These are phyloP conservation scores for Chaetogeoica ovagalla DNA, from an alignment of 2,888 invertebrate genomes.

Conservation along the genomic window DNA sequence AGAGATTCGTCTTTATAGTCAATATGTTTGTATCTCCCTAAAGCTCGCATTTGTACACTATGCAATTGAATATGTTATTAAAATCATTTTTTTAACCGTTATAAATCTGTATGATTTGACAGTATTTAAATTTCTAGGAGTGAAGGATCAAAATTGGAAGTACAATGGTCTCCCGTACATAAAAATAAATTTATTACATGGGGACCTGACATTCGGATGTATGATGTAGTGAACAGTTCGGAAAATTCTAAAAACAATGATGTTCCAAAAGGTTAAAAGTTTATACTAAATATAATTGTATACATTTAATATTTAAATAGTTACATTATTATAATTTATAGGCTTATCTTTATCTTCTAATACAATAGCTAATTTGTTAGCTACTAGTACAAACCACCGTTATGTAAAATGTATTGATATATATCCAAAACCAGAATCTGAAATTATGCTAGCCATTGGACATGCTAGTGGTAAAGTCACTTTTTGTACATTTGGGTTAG, in stretches of 20 bases:
- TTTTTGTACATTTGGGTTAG: constrained; percentile 76
- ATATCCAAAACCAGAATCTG: constrained; percentile 73
- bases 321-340: constrained; percentile 57
- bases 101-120: neutral
- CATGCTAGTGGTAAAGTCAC: constrained; percentile 86
- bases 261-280: constrained; percentile 32
- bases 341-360: constrained; percentile 72
- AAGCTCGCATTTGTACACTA: neutral
- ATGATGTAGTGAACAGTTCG: constrained; percentile 63
- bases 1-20: neutral
- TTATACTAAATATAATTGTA: neutral
- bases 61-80: neutral
- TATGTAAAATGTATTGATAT: constrained; percentile 86
- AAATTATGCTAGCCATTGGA: constrained; percentile 83
- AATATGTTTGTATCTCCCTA: constrained; percentile 32
- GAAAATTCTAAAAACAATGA: constrained; percentile 32
- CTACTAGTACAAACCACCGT: constrained; percentile 74
- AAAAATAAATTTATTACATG: constrained; percentile 84
- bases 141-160: constrained; percentile 68
- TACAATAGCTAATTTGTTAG: constrained; percentile 71
- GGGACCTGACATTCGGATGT: constrained; percentile 86
- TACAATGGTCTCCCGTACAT: constrained; percentile 83
- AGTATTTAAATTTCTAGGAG: constrained; percentile 5
- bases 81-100: neutral
- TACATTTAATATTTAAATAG: neutral